Base-by-base conservation (phyloP, 2,888 invertebrate genomes). In the Terebella lapidaria region DNA sequence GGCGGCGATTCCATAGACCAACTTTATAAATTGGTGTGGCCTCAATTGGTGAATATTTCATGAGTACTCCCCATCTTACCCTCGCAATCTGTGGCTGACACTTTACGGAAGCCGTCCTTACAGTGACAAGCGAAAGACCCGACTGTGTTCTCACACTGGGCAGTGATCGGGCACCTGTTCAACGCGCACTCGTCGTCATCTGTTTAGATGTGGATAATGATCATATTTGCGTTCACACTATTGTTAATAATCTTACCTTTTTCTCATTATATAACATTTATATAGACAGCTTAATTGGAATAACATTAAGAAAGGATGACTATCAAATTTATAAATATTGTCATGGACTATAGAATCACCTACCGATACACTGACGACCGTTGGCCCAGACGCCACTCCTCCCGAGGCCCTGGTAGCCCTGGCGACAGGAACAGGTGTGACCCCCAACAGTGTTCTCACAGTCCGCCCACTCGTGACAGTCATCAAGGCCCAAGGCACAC, bases 371-470 rank as follows among this genome's bases (percentile, higher is more conserved):
- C n/a, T 58, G 35, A 3, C 60, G 30, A 42, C 60, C 60, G 35
- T 60, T 60, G 24, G 60, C 60, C 57, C 57, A 60, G 20, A 42
- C 53, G 5, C 28, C 57, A 18, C 4, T 35, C 3, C 26, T 25
- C n/a, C 57, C 57, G 3, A 57, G 57, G 1, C 56, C 60, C 20
- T 54, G 57, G 29, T 49, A 60, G 20, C 60, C 60, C 1, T 20
- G 15, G 2, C 35, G 47, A 54, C 60, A 60, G 10, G 22, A 24
- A 60, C 72, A 72, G 1, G 26, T 54, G 55, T 61, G 68, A 1
- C 25, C 24, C 2, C 70, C 70, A 1, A 49, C 54, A 0, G 55
- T 63, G 54, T 72, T 69, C 5, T 27, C 46, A 55, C 72, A 72
- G n/a, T 47, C 52, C 4, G 70, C 71, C 30, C 67, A 61, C 1